Percentiles rank a stretch among this genome's conserved stretches.
phyloP scores from a whole-genome alignment of 2,888 invertebrate species.

The Agrypnus murinus region DNA sequence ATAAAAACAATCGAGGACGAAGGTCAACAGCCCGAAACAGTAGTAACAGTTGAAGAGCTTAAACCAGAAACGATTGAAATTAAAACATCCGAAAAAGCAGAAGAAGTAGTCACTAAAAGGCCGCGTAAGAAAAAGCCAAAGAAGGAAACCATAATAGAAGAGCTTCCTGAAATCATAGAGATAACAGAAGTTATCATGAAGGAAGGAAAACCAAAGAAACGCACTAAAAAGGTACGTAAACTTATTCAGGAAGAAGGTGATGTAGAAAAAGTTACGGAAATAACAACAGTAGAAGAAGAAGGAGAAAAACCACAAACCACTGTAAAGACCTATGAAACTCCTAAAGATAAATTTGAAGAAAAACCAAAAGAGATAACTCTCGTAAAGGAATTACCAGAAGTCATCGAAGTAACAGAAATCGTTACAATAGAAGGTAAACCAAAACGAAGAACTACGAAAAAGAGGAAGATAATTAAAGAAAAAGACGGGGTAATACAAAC shows the following conservation, averaged over 20 bases:
- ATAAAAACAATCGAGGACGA: slow-evolving; percentile 64
- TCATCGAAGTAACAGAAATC: slow-evolving; percentile 44
- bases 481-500: slow-evolving; percentile 62
- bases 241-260: slow-evolving; percentile 60
- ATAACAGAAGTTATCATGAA: slow-evolving; percentile 44
- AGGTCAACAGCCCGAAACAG: slow-evolving; percentile 60
- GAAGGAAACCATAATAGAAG: neutral
- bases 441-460: slow-evolving; percentile 57
- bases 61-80: too few relatives aligned
- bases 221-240: slow-evolving; percentile 52
- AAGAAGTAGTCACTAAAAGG: too few relatives aligned
- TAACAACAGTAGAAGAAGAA: slow-evolving; percentile 33
- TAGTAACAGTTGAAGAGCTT: slow-evolving; percentile 51
- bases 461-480: slow-evolving; percentile 41
- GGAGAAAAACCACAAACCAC: slow-evolving; percentile 9
- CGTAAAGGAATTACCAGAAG: slow-evolving; percentile 14
- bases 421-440: slow-evolving; percentile 44
- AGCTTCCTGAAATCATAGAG: slow-evolving; percentile 20
- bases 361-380: neutral
- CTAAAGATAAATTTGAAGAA: slow-evolving; percentile 18
- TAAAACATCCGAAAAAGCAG: too few relatives aligned
- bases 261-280: slow-evolving; percentile 59
- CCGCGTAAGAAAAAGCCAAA: neutral
- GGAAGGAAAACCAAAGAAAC: slow-evolving; percentile 54
- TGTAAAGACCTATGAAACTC: slow-evolving; percentile 6